Evolutionary conservation across 2,888 invertebrate genomes (phyloP), one percentile per base, ranked within the genome.

Genomic region (Andrena bicolor): DNA sequence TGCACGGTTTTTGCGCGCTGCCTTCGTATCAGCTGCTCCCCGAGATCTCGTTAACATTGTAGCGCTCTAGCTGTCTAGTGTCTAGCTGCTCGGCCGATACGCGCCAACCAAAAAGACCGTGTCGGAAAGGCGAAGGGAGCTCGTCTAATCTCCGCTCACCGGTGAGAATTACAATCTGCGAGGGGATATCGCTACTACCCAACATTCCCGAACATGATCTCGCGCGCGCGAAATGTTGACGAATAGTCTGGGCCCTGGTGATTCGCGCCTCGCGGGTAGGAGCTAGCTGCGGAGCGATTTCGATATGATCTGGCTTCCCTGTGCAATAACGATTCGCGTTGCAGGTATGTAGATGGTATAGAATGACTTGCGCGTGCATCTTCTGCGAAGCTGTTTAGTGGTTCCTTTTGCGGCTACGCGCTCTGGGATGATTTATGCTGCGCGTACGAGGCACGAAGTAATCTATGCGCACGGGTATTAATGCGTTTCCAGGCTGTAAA

Each of bases 21-120:
- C 30, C 48, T 78, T 68, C 68, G 6, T 41, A 53, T 53, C 20
- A 28, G 23, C 58, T 51, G 4, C 49, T 26, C 23, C 8, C 8
- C 13, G 26, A 26, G 53, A 32, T 66, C 76, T 78, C 66, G 76
- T 78, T 76, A 78, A 76, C 66, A 53, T 76, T 53, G 76, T 53
- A 61, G 13, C n/a, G 2, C 10, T 4, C 41, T 41, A 41, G 13
- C 41, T 13, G 41, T 1, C 41, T 41, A 41, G 41, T 41, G 41
- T 41, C 41, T 41, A 41, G 41, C 41, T 4, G 41, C 7, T n/a
- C 2, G n/a, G 30, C 10, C 30, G 58, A 51, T 51, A 51, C 20
- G 20, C 8, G 51, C 51, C 2, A 8, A 8, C 53, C 20, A 53
- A 53, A 53, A 20, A 53, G 20, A 20, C 20, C 20, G 20, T 20